phyloP scores from a whole-genome alignment of 1,140 invertebrate species.

The Amphibalanus amphitrite region DNA sequence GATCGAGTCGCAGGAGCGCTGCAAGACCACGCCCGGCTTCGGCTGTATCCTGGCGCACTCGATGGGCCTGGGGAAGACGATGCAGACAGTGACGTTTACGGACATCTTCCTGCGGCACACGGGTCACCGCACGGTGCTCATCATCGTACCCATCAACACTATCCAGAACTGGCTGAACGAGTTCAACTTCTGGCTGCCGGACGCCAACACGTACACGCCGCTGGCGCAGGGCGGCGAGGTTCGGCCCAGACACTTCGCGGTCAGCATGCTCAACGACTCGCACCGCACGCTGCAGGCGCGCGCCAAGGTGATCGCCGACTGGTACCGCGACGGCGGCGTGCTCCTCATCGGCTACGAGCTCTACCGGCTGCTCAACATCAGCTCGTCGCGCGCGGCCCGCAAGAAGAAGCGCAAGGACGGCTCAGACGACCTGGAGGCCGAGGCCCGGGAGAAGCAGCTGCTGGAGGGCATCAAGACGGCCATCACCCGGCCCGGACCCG shows the following conservation, averaged over 20 bases:
- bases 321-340: slow-evolving; percentile 76
- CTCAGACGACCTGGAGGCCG: slow-evolving; percentile 32
- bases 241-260: slow-evolving; percentile 56
- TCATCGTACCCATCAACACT: slow-evolving; percentile 98
- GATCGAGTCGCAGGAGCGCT: slow-evolving; percentile 74
- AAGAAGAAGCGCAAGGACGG: slow-evolving; percentile 34
- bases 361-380: slow-evolving; percentile 65
- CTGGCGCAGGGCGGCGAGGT: slow-evolving; percentile 17
- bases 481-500: slow-evolving; percentile 77
- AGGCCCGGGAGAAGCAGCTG: slow-evolving; percentile 64
- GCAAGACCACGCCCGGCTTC: slow-evolving; percentile 76
- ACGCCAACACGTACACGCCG: slow-evolving; percentile 21
- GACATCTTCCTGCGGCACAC: slow-evolving; percentile 77
- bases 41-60: slow-evolving; percentile 97
- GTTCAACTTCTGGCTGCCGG: slow-evolving; percentile 89
- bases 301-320: slow-evolving; percentile 50
- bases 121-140: slow-evolving; percentile 68
- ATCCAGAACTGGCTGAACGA: slow-evolving; percentile 96
- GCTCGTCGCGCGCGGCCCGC: slow-evolving; percentile 30
- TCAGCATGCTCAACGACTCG: slow-evolving; percentile 83
- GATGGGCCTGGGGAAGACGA: slow-evolving; percentile 98
- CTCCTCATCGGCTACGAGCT: slow-evolving; percentile 95
- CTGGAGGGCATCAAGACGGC: slow-evolving; percentile 71
- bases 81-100: slow-evolving; percentile 46
- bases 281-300: slow-evolving; percentile 72